phyloP scores from a whole-genome alignment of 2,113 vertebrate species.

The Spermophilus dauricus region DNA sequence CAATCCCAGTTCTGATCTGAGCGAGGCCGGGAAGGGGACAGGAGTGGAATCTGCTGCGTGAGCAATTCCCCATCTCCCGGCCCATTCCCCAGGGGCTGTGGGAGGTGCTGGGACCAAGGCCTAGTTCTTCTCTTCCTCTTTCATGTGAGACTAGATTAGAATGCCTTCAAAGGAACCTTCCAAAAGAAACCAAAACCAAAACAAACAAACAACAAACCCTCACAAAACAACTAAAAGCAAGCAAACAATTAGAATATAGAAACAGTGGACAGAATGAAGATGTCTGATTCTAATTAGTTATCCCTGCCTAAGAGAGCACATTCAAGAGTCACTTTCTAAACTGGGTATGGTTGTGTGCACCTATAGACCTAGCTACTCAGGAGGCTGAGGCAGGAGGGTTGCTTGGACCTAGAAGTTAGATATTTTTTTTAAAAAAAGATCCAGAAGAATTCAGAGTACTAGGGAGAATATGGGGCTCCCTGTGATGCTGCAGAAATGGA shows the following conservation, averaged over 20 bases:
- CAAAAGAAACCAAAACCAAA: constrained; percentile 37
- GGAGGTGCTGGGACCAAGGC: too few species aligned
- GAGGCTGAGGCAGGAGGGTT: background rate
- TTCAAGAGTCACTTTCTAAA: background rate
- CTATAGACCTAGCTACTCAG: background rate
- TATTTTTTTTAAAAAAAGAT: too few species aligned
- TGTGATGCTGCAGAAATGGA: too few species aligned
- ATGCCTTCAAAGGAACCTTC: constrained; percentile 19
- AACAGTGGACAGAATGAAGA: background rate
- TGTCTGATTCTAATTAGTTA: constrained; percentile 13
- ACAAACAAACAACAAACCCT: background rate
- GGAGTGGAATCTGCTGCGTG: too few species aligned
- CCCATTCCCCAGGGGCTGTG: too few species aligned
- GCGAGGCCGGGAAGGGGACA: too few species aligned
- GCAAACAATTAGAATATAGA: background rate
- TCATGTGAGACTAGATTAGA: background rate
- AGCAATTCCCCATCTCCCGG: too few species aligned
- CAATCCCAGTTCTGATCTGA: too few species aligned
- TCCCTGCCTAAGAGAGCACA: background rate
- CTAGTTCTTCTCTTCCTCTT: background rate
- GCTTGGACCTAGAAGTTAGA: background rate
- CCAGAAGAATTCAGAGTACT: too few species aligned
- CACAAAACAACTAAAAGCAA: background rate
- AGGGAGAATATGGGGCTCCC: too few species aligned
- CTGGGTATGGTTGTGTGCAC: background rate